Conservation (phyloP, 2,888 invertebrate species). For the Pocota personata region DNA sequence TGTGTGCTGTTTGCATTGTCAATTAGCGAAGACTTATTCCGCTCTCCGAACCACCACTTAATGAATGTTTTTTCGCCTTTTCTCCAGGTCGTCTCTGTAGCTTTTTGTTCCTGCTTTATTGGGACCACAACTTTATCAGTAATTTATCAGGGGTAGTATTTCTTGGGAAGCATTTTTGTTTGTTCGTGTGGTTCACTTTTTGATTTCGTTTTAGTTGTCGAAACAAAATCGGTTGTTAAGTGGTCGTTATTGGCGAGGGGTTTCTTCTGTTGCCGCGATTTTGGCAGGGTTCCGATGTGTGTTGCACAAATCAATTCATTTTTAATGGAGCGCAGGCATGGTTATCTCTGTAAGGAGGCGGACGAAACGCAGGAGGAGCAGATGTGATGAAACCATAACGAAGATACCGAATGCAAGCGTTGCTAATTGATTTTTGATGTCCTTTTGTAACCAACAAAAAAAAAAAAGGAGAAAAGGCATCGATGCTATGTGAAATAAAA, state of each 20-base stretch:
- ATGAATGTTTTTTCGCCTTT: constrained; percentile 37
- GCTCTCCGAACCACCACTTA: constrained; percentile 63
- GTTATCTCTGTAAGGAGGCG: constrained; percentile 58
- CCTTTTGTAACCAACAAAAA: constrained; percentile 33
- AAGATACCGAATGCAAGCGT: constrained; percentile 65
- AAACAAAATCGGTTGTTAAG: constrained; percentile 73
- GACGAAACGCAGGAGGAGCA: constrained; percentile 39
- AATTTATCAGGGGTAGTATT: constrained; percentile 73
- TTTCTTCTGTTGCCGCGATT: constrained; percentile 46
- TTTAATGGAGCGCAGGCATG: constrained; percentile 72
- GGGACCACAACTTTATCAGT: constrained; percentile 72
- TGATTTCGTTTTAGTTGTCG: constrained; percentile 58
- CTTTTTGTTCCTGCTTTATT: constrained; percentile 61
- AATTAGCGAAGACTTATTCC: constrained; percentile 70
- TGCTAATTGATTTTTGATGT: constrained; percentile 74
- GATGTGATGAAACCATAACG: constrained; percentile 69
- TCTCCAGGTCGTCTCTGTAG: not conserved
- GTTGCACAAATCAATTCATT: constrained; percentile 73
- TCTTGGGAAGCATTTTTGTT: constrained; percentile 62
- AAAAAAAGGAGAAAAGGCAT: not conserved
- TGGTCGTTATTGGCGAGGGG: constrained; percentile 68
- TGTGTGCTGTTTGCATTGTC: constrained; percentile 62
- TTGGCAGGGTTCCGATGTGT: constrained; percentile 56
- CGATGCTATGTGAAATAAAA: constrained; percentile 27
- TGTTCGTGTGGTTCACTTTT: constrained; percentile 24